These are phyloP conservation scores for Raja brachyura DNA, from an alignment of 2,113 vertebrate species.

Conservation along the genomic window DNA sequence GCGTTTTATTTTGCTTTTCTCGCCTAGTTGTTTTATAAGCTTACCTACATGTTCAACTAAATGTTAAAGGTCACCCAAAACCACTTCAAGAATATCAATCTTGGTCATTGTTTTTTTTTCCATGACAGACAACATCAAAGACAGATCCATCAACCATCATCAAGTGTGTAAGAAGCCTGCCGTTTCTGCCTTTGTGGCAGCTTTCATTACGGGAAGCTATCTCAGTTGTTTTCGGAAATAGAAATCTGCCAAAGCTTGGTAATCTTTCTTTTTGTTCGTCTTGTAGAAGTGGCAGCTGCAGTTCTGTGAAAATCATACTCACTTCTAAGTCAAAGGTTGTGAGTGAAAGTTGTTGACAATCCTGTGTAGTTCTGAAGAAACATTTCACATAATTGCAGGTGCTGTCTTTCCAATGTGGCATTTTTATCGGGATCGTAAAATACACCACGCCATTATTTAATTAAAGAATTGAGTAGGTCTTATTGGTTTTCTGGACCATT, in stretches of 20 bases:
- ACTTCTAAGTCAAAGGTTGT: no score
- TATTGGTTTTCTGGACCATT: no score
- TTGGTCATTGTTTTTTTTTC: background rate
- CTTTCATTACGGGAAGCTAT: background rate
- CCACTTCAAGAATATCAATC: background rate
- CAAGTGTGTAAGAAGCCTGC: background rate
- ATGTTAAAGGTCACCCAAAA: background rate
- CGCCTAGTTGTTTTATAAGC: background rate
- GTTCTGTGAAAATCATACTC: background rate
- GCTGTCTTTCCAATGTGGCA: background rate
- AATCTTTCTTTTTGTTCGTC: background rate
- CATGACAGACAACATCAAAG: background rate
- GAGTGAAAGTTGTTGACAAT: background rate
- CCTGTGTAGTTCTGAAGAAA: background rate
- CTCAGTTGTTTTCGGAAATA: background rate
- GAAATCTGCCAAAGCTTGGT: background rate
- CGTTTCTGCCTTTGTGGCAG: background rate
- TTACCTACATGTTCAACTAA: background rate
- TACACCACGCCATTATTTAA: no score
- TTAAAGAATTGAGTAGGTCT: no score
- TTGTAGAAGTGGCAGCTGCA: background rate
- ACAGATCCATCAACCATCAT: background rate
- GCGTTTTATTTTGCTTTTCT: background rate
- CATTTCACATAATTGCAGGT: background rate
- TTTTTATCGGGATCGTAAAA: no score